Evolutionary conservation across 2,113 vertebrate species (phyloP).

Genomic region (Indicator indicator): DNA sequence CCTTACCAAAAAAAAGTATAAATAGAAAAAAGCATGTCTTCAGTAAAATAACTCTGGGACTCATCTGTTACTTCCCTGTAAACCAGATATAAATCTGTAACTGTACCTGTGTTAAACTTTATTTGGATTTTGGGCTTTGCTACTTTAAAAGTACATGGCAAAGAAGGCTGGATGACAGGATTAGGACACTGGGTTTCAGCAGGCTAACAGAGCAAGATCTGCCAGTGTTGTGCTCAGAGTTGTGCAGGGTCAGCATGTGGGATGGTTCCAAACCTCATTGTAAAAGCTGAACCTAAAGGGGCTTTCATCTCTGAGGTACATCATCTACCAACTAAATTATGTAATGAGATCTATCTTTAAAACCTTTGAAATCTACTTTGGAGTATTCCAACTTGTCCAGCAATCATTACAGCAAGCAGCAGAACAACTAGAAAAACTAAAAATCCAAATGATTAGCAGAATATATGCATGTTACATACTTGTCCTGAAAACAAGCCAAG

Average conservation of each 20-base stretch:
- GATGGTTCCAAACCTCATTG: not conserved
- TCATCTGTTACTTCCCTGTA: not conserved
- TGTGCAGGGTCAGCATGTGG: not conserved
- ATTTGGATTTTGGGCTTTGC: not conserved
- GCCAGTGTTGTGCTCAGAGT: not conserved
- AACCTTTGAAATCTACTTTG: not conserved
- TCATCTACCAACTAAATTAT: not conserved
- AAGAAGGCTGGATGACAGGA: not conserved
- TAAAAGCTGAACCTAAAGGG: not conserved
- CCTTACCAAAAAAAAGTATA: not conserved
- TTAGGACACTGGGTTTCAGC: not conserved
- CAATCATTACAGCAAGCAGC: not conserved
- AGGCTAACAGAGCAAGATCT: not conserved
- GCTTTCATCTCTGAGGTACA: not conserved
- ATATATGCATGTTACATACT: not conserved
- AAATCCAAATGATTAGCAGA: not conserved
- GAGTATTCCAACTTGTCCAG: not conserved
- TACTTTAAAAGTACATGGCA: not conserved
- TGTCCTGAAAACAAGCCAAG: not conserved
- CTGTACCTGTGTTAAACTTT: not conserved
- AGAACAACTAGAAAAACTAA: not conserved
- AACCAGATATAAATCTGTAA: not conserved
- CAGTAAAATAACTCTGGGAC: not conserved
- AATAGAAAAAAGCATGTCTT: not conserved
- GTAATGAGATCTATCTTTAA: not conserved